phyloP scores from a whole-genome alignment of 1,140 invertebrate species.

The Pomacea maculata region DNA sequence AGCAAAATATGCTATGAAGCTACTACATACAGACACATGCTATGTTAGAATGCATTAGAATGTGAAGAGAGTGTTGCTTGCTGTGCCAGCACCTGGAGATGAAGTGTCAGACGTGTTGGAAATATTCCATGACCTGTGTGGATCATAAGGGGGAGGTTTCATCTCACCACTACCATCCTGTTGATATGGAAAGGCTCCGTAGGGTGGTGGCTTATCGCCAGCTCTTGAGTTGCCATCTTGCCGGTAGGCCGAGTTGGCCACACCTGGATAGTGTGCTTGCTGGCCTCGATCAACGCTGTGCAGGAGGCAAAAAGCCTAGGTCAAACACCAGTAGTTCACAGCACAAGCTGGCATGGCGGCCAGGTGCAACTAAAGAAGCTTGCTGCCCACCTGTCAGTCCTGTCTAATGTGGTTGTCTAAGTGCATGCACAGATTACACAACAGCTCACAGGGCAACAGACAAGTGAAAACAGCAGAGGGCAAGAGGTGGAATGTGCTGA shows the following conservation, averaged over 20 bases:
- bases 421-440: neutral
- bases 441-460: too few relatives aligned
- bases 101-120: neutral
- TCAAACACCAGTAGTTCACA: neutral
- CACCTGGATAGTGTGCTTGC: slow-evolving; percentile 1
- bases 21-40: slow-evolving; percentile 4
- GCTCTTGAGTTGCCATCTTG: slow-evolving; percentile 15
- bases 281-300: slow-evolving; percentile 14
- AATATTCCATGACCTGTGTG: neutral
- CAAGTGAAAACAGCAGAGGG: too few relatives aligned
- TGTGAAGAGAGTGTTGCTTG: neutral
- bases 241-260: slow-evolving; percentile 12
- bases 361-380: neutral
- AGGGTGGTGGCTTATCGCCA: slow-evolving; percentile 4
- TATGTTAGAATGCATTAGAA: neutral
- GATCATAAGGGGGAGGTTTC: slow-evolving; percentile 15
- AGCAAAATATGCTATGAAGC: neutral
- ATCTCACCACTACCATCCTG: slow-evolving; percentile 19
- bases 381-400: neutral
- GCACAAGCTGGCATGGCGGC: neutral
- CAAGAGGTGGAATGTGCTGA: too few relatives aligned
- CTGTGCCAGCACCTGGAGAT: slow-evolving; percentile 3
- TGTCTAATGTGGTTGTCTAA: neutral
- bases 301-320: neutral
- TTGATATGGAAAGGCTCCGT: slow-evolving; percentile 5